Percentiles rank a stretch among this genome's conserved stretches.
Conservation (phyloP, 1,140 invertebrate species). For the Cyclargus thomasi region DNA sequence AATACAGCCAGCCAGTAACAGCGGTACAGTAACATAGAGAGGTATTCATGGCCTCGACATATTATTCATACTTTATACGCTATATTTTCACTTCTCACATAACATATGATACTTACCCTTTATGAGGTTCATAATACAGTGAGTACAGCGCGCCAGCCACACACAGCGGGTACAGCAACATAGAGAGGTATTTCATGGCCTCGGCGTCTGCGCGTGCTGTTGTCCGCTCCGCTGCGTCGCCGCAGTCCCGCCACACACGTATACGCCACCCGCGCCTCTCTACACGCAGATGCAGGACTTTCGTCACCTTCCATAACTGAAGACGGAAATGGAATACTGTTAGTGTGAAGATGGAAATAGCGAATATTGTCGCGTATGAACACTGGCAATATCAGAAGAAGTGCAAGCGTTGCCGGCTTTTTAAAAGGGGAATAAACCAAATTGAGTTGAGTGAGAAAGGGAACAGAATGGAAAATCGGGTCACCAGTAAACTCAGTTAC, state of each 20-base stretch:
- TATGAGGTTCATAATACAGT: constrained; percentile 92
- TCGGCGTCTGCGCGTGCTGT: constrained; percentile 92
- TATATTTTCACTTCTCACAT: background rate
- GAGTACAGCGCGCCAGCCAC: constrained; percentile 92
- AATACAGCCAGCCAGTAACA: too few species aligned
- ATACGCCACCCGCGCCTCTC: constrained; percentile 63
- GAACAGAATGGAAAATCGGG: too few species aligned
- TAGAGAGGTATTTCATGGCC: constrained; percentile 93
- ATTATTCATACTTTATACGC: too few species aligned
- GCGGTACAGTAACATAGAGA: too few species aligned
- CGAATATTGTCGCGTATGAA: too few species aligned
- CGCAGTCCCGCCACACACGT: constrained; percentile 59
- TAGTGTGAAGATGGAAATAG: too few species aligned
- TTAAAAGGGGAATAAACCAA: too few species aligned
- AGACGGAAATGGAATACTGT: background rate
- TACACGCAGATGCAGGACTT: constrained; percentile 87
- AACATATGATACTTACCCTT: constrained; percentile 77
- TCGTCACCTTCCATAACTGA: constrained; percentile 95
- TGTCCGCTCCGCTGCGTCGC: constrained; percentile 81
- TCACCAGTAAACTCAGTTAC: too few species aligned
- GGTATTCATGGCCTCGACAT: too few species aligned
- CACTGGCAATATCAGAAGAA: too few species aligned
- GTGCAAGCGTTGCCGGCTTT: too few species aligned
- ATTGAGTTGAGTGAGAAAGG: too few species aligned
- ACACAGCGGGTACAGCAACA: constrained; percentile 94